Conservation (phyloP, 1,140 invertebrate species). For the Calliopsis andreniformis region DNA sequence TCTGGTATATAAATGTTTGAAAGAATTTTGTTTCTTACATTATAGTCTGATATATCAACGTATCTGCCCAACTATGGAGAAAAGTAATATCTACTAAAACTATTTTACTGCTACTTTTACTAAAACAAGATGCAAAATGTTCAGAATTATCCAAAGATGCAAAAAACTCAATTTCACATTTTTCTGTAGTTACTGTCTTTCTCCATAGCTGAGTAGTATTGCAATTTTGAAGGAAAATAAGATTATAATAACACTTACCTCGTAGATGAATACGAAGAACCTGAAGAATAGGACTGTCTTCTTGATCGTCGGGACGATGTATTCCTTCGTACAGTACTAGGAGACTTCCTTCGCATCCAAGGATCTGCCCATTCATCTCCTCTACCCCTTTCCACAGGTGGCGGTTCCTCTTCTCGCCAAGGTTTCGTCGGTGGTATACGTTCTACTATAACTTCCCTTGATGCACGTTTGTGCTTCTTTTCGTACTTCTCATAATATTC, state of each 20-base stretch:
- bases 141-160: no score
- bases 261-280: slow-evolving; percentile 88
- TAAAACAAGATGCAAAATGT: no score
- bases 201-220: no score
- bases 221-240: background rate
- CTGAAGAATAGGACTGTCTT: slow-evolving; percentile 87
- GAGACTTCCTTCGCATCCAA: slow-evolving; percentile 92
- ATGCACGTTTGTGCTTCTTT: slow-evolving; percentile 84
- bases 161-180: no score
- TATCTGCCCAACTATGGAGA: no score
- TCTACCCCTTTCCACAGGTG: slow-evolving; percentile 79
- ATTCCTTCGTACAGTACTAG: slow-evolving; percentile 81
- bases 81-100: no score
- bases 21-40: no score
- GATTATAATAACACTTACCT: slow-evolving; percentile 80
- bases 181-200: no score
- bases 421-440: slow-evolving; percentile 84
- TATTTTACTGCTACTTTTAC: no score
- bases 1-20: no score
- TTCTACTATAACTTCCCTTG: slow-evolving; percentile 90
- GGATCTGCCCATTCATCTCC: slow-evolving; percentile 96
- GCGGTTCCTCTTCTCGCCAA: slow-evolving; percentile 76
- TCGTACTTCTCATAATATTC: slow-evolving; percentile 81
- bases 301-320: slow-evolving; percentile 80
- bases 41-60: no score